These are phyloP conservation scores for Drosophila leontia DNA, from an alignment of 1,140 invertebrate species.

Conservation along the genomic window DNA sequence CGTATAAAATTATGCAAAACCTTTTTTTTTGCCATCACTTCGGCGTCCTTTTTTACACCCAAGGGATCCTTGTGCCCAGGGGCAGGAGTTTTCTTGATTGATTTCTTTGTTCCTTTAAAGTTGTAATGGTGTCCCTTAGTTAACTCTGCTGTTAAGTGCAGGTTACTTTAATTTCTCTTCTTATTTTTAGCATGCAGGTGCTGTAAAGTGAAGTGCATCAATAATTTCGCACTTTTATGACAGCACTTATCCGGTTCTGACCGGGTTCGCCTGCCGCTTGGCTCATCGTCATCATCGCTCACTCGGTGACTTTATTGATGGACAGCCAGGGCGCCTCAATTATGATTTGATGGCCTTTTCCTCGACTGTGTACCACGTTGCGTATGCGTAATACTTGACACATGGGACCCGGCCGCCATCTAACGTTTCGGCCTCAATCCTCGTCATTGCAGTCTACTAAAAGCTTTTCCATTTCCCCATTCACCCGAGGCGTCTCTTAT, in stretches of 20 bases:
- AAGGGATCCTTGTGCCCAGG: neutral
- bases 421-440: constrained; percentile 45
- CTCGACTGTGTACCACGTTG: constrained; percentile 37
- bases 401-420: constrained; percentile 20
- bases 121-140: too few species aligned
- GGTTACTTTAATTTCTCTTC: constrained; percentile 2
- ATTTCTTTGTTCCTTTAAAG: constrained; percentile 26
- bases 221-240: constrained; percentile 52
- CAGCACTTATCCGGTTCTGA: constrained; percentile 36
- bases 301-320: constrained; percentile 46
- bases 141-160: constrained; percentile 8
- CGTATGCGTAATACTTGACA: constrained; percentile 49
- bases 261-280: constrained; percentile 26
- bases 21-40: constrained; percentile 5
- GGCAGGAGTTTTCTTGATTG: constrained; percentile 19
- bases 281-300: constrained; percentile 35
- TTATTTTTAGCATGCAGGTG: neutral
- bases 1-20: constrained; percentile 30
- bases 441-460: constrained; percentile 39
- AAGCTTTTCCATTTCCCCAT: constrained; percentile 30
- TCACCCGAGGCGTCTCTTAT: neutral
- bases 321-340: constrained; percentile 50
- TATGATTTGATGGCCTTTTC: constrained; percentile 63
- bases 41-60: neutral
- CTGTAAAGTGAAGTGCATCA: constrained; percentile 18